Conservation (phyloP, 2,888 invertebrate genomes). For the Cantharis rufa region DNA sequence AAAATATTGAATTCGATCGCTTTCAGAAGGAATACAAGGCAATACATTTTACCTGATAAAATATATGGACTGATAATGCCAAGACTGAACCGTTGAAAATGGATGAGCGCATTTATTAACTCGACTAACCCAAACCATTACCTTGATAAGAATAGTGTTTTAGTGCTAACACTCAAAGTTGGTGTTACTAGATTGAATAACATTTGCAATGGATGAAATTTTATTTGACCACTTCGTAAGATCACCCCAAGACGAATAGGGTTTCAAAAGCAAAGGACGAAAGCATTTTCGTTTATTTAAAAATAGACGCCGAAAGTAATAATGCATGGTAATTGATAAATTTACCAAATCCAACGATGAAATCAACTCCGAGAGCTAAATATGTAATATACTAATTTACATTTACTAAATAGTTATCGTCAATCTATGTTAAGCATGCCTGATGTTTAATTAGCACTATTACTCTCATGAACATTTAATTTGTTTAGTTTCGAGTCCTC, state of each 20-base stretch:
- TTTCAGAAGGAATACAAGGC: neutral
- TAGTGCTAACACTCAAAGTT: conserved; percentile 43
- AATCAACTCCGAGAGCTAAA: neutral
- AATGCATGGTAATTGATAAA: neutral
- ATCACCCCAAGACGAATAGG: neutral
- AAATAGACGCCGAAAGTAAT: neutral
- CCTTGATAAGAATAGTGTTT: conserved; percentile 47
- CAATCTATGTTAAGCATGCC: neutral
- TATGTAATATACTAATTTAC: neutral
- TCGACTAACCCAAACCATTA: conserved; percentile 43
- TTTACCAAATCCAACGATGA: neutral
- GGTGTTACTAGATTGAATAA: conserved; percentile 43
- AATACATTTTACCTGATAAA: neutral
- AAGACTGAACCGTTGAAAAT: conserved; percentile 29
- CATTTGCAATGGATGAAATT: conserved; percentile 51
- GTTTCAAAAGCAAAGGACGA: neutral
- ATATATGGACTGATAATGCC: neutral
- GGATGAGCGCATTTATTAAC: conserved; percentile 38
- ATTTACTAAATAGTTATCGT: neutral
- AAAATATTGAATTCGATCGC: neutral
- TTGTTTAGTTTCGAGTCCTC: neutral
- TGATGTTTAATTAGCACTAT: neutral
- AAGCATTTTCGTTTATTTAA: neutral
- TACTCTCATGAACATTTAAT: neutral
- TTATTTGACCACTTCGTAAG: conserved; percentile 15